Conservation (phyloP, 2,888 invertebrate genomes). For the Lochmaea crataegi region DNA sequence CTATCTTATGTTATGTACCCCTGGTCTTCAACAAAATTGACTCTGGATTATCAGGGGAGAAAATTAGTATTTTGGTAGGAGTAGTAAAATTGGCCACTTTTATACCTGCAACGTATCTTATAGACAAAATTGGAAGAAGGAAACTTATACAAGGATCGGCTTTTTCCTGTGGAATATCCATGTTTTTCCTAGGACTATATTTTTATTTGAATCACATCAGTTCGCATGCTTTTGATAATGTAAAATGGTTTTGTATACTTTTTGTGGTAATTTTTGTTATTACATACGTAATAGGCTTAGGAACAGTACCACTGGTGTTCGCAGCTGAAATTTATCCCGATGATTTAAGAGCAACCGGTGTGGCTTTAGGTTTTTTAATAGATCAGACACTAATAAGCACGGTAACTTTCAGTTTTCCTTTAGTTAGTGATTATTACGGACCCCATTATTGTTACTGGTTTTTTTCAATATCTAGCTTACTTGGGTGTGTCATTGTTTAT, state of each 20-base stretch:
- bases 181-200: constrained; percentile 70
- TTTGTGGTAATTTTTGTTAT: constrained; percentile 77
- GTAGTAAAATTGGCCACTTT: not conserved
- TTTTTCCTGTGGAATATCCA: constrained; percentile 72
- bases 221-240: constrained; percentile 50
- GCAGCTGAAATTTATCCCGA: constrained; percentile 84
- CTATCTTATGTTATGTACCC: not conserved
- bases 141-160: constrained; percentile 77
- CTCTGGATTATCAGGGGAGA: not conserved
- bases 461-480: not conserved
- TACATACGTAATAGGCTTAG: constrained; percentile 76
- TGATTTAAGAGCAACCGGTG: constrained; percentile 77
- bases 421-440: constrained; percentile 27
- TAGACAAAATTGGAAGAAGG: constrained; percentile 62
- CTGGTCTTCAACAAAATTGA: not conserved
- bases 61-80: not conserved
- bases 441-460: constrained; percentile 11
- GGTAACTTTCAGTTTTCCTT: constrained; percentile 44
- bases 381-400: constrained; percentile 33
- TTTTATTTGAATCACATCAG: constrained; percentile 69
- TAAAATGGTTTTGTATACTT: constrained; percentile 77
- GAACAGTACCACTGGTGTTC: constrained; percentile 83
- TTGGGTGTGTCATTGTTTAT: constrained; percentile 36
- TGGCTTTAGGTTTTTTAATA: constrained; percentile 30
- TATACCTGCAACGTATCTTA: not conserved